Conservation (phyloP, 2,113 vertebrate species). For the Helogale parvula region DNA sequence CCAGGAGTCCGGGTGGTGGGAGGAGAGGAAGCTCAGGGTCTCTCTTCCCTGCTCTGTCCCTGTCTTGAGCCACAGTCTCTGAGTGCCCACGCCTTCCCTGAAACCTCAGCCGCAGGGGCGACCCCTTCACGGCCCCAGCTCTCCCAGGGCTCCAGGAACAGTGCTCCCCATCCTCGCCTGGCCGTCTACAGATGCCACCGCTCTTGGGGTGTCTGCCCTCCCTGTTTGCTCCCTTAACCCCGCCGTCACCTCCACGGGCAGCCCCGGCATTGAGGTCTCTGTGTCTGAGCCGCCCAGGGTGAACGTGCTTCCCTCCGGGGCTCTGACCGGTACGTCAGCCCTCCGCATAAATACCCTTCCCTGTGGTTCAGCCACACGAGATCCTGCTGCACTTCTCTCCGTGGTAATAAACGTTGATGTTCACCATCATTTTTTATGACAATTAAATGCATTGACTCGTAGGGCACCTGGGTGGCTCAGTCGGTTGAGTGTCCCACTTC, state of each 20-base stretch:
- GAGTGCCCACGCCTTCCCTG: background rate
- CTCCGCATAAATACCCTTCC: background rate
- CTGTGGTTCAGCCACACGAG: background rate
- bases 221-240: background rate
- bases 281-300: background rate
- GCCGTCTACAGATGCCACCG: fast-evolving
- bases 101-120: background rate
- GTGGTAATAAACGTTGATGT: background rate
- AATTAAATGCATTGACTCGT: background rate
- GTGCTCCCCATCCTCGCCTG: background rate
- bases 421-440: too few relatives aligned
- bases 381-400: background rate
- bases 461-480: too few relatives aligned
- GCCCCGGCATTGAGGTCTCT: background rate
- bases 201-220: background rate
- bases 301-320: background rate
- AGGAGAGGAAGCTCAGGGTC: background rate
- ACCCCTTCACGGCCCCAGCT: fast-evolving
- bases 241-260: background rate
- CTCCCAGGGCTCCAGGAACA: background rate
- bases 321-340: background rate
- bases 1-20: fast-evolving
- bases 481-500: too few relatives aligned
- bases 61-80: background rate
- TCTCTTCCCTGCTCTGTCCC: background rate